A percentile compares a stretch with the other conserved stretches of the same genome.
These are phyloP conservation scores for Cheilosia scutellata DNA, from an alignment of 2,888 invertebrate genomes.

Conservation along the genomic window DNA sequence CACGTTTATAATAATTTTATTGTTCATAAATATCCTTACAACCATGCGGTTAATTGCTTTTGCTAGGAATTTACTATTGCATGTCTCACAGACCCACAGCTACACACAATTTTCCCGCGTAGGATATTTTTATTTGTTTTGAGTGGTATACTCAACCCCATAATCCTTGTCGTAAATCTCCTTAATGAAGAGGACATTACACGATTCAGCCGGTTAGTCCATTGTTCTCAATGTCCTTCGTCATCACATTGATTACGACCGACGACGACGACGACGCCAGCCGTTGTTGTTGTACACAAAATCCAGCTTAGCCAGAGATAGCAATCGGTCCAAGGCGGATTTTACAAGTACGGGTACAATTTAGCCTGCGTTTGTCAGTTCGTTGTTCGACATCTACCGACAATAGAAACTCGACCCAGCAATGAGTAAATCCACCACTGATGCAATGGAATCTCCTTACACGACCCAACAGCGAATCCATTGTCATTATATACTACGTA, in stretches of 20 bases:
- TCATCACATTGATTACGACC: constrained; percentile 37
- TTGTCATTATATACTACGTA: constrained; percentile 33
- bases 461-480: constrained; percentile 8
- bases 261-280: not conserved
- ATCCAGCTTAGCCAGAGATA: constrained; percentile 18
- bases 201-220: constrained; percentile 36
- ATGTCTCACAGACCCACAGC: constrained; percentile 3
- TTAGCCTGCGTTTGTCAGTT: constrained; percentile 37
- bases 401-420: constrained; percentile 50
- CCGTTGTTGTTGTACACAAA: constrained; percentile 42
- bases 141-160: not conserved
- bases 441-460: constrained; percentile 35
- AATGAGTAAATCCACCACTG: constrained; percentile 48
- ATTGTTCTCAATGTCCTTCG: constrained; percentile 52
- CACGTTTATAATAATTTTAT: constrained; percentile 16
- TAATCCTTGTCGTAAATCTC: constrained; percentile 58
- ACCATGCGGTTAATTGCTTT: constrained; percentile 27
- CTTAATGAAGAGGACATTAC: constrained; percentile 46
- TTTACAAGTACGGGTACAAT: not conserved
- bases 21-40: constrained; percentile 14
- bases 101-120: not conserved
- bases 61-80: constrained; percentile 7
- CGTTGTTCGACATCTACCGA: not conserved
- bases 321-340: constrained; percentile 3
- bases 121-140: not conserved